phyloP scores from a whole-genome alignment of 2,797 vertebrate species.

The Silurus lanzhouensis region DNA sequence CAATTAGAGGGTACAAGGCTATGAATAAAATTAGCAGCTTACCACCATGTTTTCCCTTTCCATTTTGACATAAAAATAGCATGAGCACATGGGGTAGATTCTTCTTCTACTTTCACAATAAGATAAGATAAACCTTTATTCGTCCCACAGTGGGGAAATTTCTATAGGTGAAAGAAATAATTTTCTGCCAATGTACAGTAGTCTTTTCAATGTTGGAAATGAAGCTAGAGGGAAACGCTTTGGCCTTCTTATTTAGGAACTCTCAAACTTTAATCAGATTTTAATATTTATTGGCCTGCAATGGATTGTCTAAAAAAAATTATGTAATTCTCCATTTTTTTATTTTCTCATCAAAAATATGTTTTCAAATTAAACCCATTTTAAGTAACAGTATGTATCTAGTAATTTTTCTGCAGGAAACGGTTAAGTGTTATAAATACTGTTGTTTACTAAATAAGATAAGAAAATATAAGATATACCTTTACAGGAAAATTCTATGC shows the following conservation, averaged over 20 bases:
- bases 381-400: no score
- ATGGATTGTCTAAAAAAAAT: not conserved
- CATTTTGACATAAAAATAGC: not conserved
- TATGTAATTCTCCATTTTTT: not conserved
- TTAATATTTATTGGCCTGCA: not conserved
- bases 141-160: no score
- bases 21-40: slow-evolving; percentile 22
- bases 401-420: no score
- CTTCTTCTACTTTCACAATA: not conserved
- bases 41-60: not conserved
- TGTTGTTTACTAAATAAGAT: no score
- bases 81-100: no score
- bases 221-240: not conserved
- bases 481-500: no score
- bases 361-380: not conserved
- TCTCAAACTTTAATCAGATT: not conserved
- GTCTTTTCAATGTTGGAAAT: not conserved
- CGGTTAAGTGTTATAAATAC: no score
- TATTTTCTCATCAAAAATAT: not conserved
- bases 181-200: not conserved
- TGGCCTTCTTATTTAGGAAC: not conserved
- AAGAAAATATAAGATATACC: no score
- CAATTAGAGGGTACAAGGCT: not conserved
- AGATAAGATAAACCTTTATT: no score
- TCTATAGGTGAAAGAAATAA: not conserved